These are phyloP conservation scores for Cassiopea xamachana DNA, from an alignment of 30 jellyfish, hydroid and myxozoan species.

Conservation along the genomic window DNA sequence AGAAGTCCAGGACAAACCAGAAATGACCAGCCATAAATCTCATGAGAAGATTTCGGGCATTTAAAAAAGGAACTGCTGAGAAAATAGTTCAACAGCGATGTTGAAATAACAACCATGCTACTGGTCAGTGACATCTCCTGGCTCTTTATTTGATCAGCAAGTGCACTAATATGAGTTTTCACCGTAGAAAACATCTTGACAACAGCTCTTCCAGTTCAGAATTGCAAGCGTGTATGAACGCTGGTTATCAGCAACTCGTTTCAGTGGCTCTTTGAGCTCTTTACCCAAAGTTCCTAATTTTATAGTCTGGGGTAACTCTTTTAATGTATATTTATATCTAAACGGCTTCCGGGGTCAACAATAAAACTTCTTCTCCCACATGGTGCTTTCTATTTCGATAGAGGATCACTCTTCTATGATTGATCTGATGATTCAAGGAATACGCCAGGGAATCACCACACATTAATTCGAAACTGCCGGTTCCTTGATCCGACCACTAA, in stretches of 20 bases:
- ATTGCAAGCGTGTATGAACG: neutral
- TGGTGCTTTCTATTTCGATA: too few relatives aligned
- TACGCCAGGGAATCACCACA: too few relatives aligned
- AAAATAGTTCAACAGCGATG: slow-evolving; percentile 25
- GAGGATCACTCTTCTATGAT: too few relatives aligned
- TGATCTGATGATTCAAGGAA: too few relatives aligned
- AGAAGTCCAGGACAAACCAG: slow-evolving; percentile 40
- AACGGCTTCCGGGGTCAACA: too few relatives aligned
- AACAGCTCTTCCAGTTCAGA: neutral
- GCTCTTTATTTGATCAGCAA: slow-evolving; percentile 4
- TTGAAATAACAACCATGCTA: slow-evolving; percentile 8
- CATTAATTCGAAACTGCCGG: too few relatives aligned
- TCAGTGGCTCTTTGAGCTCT: neutral
- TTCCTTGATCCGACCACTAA: too few relatives aligned
- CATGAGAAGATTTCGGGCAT: slow-evolving; percentile 48
- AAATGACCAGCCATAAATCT: slow-evolving; percentile 33
- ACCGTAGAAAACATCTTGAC: slow-evolving; percentile 21
- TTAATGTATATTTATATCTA: too few relatives aligned
- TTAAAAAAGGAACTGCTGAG: slow-evolving; percentile 26
- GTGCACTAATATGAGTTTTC: neutral
- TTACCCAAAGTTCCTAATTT: too few relatives aligned
- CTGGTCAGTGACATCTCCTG: slow-evolving; percentile 25
- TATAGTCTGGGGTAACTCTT: neutral
- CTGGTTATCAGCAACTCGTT: neutral
- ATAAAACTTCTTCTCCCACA: too few relatives aligned